Evolutionary conservation across 2,888 invertebrate species (phyloP), one percentile per base, ranked within the genome.

Genomic region (Colletes collaris): DNA sequence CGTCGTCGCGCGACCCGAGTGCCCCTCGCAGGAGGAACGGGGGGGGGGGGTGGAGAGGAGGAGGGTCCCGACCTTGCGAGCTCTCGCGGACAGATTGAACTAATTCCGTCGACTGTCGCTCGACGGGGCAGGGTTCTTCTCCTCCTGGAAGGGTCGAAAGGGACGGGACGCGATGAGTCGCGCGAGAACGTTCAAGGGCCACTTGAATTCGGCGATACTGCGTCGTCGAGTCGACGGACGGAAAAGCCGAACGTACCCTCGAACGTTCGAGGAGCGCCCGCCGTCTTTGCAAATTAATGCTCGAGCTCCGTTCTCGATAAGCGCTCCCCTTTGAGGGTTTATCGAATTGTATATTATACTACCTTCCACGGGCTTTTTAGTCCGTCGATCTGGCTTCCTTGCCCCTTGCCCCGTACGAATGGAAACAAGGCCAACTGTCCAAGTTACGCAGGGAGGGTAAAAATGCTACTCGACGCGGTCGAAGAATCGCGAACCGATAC

Each of bases 281-380:
- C 66, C 81, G 76, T 80, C 86, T 86, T 87, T 88, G 86, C 87
- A 87, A 84, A 87, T 86, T 84, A 83, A 86, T 79, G 84, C 88
- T 88, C 73, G 79, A 85, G 79, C 82, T 82, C 8, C 80, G 84
- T 83, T 81, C 85, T 85, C 80, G 87, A 86, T 81, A 73, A 86
- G 74, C 77, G 70, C 71, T 74, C 76, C 72, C 71, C 78, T 73
- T 75, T 71, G 75, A 66, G 65, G 65, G 65, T 74, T 83, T 83
- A 82, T 86, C 74, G 78, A 86, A 86, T 83, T 80, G 81, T 71
- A 80, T 82, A 81, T 83, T 72, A 72, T 79, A 73, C 83, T 85
- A 77, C 79, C 76, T 78, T 27, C 62, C 66, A 55, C 63, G 60
- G 63, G 73, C 79, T 76, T 79, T 74, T 65, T 65, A 56, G 50